phyloP scores from a whole-genome alignment of 2,797 vertebrate genomes.

The Orientallactaga sibirica region DNA sequence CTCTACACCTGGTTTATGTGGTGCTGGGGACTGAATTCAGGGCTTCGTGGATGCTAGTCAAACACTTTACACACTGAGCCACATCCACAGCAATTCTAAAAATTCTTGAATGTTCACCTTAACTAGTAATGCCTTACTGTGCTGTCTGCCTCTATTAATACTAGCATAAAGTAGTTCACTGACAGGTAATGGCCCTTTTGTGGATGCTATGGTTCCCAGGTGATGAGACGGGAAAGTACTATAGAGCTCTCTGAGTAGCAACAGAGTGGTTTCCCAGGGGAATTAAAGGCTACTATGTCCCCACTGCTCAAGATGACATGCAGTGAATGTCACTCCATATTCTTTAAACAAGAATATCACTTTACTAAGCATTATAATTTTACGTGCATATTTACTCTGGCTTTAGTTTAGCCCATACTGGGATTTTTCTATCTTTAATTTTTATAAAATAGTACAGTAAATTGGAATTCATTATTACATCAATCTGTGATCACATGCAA shows the following conservation, averaged over 20 bases:
- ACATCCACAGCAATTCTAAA: neutral
- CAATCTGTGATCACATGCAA: neutral
- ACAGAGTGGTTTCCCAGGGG: neutral
- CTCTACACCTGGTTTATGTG: too few relatives aligned
- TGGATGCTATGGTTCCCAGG: neutral
- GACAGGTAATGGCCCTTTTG: neutral
- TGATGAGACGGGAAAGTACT: neutral
- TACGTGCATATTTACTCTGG: neutral
- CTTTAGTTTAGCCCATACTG: neutral
- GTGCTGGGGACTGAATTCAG: neutral
- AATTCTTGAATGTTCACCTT: neutral
- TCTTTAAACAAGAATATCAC: neutral
- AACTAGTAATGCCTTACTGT: neutral
- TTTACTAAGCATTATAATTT: conserved; percentile 13
- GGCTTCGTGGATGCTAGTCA: too few relatives aligned
- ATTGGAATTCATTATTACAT: conserved; percentile 9
- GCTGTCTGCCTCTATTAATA: neutral
- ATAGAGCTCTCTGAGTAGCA: neutral
- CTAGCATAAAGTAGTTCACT: neutral
- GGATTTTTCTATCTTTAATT: conserved; percentile 14
- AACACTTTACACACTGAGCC: too few relatives aligned
- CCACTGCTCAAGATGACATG: neutral
- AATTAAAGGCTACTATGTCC: neutral
- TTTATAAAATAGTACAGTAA: neutral
- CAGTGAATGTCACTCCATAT: neutral